Evolutionary conservation across 2,113 vertebrate genomes (phyloP).

Genomic region (Lepidothrix coronata): DNA sequence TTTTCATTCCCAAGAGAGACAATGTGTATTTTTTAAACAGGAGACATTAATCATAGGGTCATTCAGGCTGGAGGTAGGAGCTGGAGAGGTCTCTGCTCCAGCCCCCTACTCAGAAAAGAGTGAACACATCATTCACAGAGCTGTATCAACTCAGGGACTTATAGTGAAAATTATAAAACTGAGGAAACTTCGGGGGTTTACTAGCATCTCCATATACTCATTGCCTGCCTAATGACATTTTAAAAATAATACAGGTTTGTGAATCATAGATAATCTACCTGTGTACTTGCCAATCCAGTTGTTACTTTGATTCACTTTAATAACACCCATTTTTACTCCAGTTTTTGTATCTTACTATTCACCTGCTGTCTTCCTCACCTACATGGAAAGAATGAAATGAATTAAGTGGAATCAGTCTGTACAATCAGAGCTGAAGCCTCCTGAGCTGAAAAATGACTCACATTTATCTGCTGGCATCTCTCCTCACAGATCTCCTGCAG

Average conservation of each 20-base stretch:
- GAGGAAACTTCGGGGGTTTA: slow-evolving; percentile 12
- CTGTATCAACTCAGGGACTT: neutral
- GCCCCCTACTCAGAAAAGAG: neutral
- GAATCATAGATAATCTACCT: slow-evolving; percentile 58
- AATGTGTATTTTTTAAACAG: neutral
- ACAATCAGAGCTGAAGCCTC: slow-evolving; percentile 18
- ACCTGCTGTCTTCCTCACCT: slow-evolving; percentile 28
- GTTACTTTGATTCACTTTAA: slow-evolving; percentile 54
- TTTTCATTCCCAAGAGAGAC: neutral
- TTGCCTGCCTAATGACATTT: neutral
- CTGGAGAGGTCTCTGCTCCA: neutral
- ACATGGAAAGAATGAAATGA: slow-evolving; percentile 14
- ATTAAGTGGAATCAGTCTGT: slow-evolving; percentile 40
- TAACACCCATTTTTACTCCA: slow-evolving; percentile 24
- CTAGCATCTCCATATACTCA: neutral
- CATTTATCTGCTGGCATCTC: slow-evolving; percentile 32
- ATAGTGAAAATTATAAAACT: neutral
- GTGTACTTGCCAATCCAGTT: slow-evolving; percentile 36
- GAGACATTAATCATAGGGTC: neutral
- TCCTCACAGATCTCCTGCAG: slow-evolving; percentile 23
- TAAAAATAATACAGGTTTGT: neutral
- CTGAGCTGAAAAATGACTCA: slow-evolving; percentile 43
- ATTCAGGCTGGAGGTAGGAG: neutral
- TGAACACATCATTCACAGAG: neutral
- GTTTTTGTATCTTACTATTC: slow-evolving; percentile 38